Conservation (phyloP, 2,113 vertebrate species). For the Acinonyx jubatus region DNA sequence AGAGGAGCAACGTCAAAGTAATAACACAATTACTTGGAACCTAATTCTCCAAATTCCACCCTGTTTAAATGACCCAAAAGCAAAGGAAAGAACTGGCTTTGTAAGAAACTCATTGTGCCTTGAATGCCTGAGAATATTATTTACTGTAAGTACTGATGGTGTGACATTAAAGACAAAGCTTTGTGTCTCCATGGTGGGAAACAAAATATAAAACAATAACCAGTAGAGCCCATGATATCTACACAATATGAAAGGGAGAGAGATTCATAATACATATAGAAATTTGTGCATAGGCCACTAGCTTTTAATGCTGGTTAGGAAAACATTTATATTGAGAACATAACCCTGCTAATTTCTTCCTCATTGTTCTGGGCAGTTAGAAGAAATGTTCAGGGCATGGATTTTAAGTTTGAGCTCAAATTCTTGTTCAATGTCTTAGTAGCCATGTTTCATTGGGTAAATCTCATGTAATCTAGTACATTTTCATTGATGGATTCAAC, state of each 20-base stretch:
- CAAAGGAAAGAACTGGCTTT: background rate
- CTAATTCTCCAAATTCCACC: conserved; percentile 38
- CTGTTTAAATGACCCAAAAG: conserved; percentile 29
- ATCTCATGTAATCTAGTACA: background rate
- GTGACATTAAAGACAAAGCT: background rate
- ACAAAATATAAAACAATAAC: background rate
- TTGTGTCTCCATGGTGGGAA: background rate
- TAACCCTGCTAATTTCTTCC: background rate
- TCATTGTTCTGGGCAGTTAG: background rate
- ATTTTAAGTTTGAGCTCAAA: background rate
- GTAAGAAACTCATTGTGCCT: conserved; percentile 4
- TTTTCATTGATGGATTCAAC: background rate
- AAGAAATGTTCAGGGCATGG: background rate
- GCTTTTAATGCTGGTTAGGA: background rate
- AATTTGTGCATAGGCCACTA: background rate
- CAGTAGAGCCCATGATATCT: background rate
- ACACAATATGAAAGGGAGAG: background rate
- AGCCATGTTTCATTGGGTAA: background rate
- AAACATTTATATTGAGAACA: background rate
- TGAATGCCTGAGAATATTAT: background rate
- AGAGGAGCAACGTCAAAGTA: conserved; percentile 56
- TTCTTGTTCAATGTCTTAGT: background rate
- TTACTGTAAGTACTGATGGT: background rate
- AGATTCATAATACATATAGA: background rate
- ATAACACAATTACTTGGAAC: conserved; percentile 32